Percentiles rank a stretch among this genome's conserved stretches.
These are phyloP conservation scores for Ormyrus nitidulus DNA, from an alignment of 2,888 invertebrate genomes.

Conservation along the genomic window DNA sequence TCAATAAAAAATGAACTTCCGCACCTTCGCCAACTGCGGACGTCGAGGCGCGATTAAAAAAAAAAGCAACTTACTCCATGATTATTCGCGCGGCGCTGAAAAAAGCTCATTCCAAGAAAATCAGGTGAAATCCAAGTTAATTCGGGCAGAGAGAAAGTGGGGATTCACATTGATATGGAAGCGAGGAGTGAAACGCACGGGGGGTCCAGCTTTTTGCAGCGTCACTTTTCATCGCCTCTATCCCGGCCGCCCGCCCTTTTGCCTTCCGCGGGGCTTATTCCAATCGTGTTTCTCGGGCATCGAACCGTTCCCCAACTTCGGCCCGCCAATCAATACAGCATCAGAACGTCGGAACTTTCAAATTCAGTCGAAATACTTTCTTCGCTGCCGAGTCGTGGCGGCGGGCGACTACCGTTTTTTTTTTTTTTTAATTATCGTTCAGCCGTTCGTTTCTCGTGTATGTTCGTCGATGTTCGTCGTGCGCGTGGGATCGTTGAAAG, in stretches of 20 bases:
- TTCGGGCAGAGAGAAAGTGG: slow-evolving; percentile 26
- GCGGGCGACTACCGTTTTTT: too few relatives aligned
- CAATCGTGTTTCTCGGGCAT: slow-evolving; percentile 67
- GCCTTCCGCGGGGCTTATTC: slow-evolving; percentile 64
- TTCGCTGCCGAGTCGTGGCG: neutral
- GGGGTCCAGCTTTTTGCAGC: slow-evolving; percentile 58
- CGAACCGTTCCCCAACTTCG: slow-evolving; percentile 62
- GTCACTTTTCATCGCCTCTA: slow-evolving; percentile 70
- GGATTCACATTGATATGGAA: slow-evolving; percentile 52
- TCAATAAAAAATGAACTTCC: too few relatives aligned
- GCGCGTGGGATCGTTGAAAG: too few relatives aligned
- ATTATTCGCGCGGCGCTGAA: too few relatives aligned
- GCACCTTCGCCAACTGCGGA: too few relatives aligned
- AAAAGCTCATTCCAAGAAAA: slow-evolving; percentile 1
- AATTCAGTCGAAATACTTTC: slow-evolving; percentile 29
- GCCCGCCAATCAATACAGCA: slow-evolving; percentile 63
- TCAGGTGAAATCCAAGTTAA: slow-evolving; percentile 37
- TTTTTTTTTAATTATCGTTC: too few relatives aligned
- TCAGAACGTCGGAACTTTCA: slow-evolving; percentile 40
- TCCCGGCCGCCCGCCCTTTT: slow-evolving; percentile 59
- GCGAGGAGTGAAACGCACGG: slow-evolving; percentile 47
- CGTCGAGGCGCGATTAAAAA: too few relatives aligned
- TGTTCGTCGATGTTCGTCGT: too few relatives aligned
- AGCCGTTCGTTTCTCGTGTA: too few relatives aligned
- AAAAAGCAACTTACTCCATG: too few relatives aligned